Base-by-base conservation (phyloP, 2,797 vertebrate species). In the Epinephelus coioides region DNA sequence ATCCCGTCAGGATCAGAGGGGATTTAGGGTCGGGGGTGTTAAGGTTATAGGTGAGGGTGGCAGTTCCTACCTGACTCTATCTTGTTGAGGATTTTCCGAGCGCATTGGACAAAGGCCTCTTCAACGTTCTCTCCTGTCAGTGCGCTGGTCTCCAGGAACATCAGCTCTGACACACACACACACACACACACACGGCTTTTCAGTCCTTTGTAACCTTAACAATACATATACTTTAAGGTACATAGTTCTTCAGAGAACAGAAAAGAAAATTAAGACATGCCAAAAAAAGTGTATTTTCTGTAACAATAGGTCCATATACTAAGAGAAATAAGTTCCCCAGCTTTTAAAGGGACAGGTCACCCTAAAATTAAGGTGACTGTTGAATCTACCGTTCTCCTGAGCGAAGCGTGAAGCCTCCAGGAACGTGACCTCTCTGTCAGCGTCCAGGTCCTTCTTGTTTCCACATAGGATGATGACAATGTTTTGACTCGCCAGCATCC, bases 91-190 rank as follows among this genome's bases (percentile, higher is more conserved):
- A 98, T 98, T 94, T 97, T 98, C 55, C 97, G 94, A 18, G 97
- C 97, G 11, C 97, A 98, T 89, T 98, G 97, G 27, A 98, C 92
- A 86, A 98, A 98, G 1, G 97, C 97, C 85, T 98, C 97, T 75
- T 98, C 97, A 51, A 98, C 97, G 0, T 98, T 98, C 88, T 98
- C 97, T 0, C 97, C 97, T 0, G 97, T 98, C 83, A 98, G 94
- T 34, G 97, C 97, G 0, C 97, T 98, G 50, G 97, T 98, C 91
- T 98, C 97, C 82, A 98, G 86, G 86, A 98, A 98, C 97, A 98
- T 98, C 62, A 98, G 90, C 86, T 98, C 97, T 98, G 88, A 64
- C 27, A 76, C 50, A 69, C 19, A 87, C 55, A 79, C 46, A 62
- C 18, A 51, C 21, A 79, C 46, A 69, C 2, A 15, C 6, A 23